Evolutionary conservation across 2,797 vertebrate genomes (phyloP), one percentile per base, ranked within the genome.

Genomic region (Fistularia tabacaria): DNA sequence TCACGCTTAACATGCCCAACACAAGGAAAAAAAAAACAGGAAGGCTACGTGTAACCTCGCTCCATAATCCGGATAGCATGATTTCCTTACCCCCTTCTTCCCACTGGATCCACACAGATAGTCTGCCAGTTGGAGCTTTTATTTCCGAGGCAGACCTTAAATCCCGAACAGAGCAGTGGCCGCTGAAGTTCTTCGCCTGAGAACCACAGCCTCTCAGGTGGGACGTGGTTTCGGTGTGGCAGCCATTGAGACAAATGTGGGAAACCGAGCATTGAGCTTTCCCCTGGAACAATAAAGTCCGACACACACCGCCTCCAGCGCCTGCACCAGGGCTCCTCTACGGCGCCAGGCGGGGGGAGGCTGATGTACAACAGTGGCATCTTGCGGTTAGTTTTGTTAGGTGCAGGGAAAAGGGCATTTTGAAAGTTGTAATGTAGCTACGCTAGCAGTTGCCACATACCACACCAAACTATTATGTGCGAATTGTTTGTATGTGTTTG

Each of bases 241-340:
- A 50, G 80, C 82, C 86, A 88, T 84, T 72, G 72, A 66, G 6
- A 54, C 60, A 51, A 87, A 77, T 65, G 81, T 61, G 60, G 52
- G 59, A 67, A 61, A 57, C 39, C 71, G 62, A 37, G 66, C 64
- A 38, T 1, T 3, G 69, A 62, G 76, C 71, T 76, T 65, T 65
- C 66, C 41, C 8, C 64, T 42, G 66, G 82, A 83, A 87, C 85
- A 88, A 88, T 85, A 40, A 86, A 59, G 66, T 72, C 70, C 55
- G 38, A 38, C 62, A 64, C 25, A 25, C 76, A 46, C 77, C 76
- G 78, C 80, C 85, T 83, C 76, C 68, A 52, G 75, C 64, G 13
- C 59, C 13, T 58, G 54, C 46, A 14, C 14, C 54, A 59, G 70
- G 66, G 69, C 71, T 6, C 62, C 37, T 3, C 68, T 43, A 6